Evolutionary conservation across 2,888 invertebrate genomes (phyloP).

Genomic region (Rambutsinella grinnellia): DNA sequence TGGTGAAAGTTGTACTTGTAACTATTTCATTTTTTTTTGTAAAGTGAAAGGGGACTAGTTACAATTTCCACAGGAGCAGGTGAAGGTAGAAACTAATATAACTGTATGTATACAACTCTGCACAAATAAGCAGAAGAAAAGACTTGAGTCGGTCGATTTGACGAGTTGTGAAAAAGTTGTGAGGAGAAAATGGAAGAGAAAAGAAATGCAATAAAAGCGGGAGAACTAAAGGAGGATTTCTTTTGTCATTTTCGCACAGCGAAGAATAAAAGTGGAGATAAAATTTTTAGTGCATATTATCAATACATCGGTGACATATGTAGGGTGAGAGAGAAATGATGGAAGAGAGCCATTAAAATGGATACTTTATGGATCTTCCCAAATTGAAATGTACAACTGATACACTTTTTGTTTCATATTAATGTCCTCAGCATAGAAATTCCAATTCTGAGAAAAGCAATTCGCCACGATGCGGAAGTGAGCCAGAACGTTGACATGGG

Average conservation of each 20-base stretch:
- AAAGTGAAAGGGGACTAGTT: no score
- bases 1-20: not conserved
- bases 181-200: not conserved
- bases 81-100: conserved; percentile 13
- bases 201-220: conserved; percentile 39
- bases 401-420: not conserved
- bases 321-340: no score
- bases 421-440: no score
- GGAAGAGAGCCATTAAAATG: conserved; percentile 18
- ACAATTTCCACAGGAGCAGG: no score
- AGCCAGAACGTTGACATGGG: no score
- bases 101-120: conserved; percentile 20
- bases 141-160: conserved; percentile 34
- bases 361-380: not conserved
- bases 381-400: not conserved
- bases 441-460: not conserved
- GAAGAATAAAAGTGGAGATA: conserved; percentile 27
- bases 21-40: no score
- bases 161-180: no score
- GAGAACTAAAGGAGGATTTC: conserved; percentile 23
- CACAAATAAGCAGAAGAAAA: conserved; percentile 40
- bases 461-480: no score
- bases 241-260: conserved; percentile 38
- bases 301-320: not conserved
- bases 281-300: not conserved